A percentile compares a stretch with the other conserved stretches of the same genome.
phyloP scores from a whole-genome alignment of 2,888 invertebrate genomes.

The Drosophila testacea region DNA sequence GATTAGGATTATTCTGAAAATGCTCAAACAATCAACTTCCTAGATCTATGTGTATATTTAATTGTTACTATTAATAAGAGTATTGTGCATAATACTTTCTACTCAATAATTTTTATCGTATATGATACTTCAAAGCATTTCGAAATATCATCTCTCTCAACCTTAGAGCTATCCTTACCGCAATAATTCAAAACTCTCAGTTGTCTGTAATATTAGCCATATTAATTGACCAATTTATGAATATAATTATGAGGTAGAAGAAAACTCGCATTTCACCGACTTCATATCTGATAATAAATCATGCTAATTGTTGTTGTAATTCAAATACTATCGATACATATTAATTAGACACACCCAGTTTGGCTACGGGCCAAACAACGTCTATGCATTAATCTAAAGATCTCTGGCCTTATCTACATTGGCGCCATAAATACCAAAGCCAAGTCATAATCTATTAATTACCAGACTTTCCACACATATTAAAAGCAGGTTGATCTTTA shows the following conservation, averaged over 20 bases:
- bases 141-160: neutral
- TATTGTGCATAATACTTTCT: neutral
- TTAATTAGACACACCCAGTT: conserved; percentile 75
- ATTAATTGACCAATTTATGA: conserved; percentile 71
- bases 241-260: conserved; percentile 47
- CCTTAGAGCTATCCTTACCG: neutral
- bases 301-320: conserved; percentile 75
- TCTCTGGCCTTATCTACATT: conserved; percentile 67
- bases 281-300: conserved; percentile 69
- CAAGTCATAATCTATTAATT: conserved; percentile 78
- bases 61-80: neutral
- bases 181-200: conserved; percentile 25
- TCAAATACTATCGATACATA: conserved; percentile 78
- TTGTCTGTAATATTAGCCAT: conserved; percentile 50
- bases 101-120: neutral
- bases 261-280: conserved; percentile 63
- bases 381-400: conserved; percentile 68
- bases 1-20: neutral
- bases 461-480: conserved; percentile 75
- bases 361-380: conserved; percentile 37
- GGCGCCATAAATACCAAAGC: conserved; percentile 73
- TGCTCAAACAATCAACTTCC: neutral
- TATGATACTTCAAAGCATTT: neutral
- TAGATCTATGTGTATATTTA: neutral
- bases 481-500: conserved; percentile 57